Base-by-base conservation (phyloP, 2,113 vertebrate genomes). In the Melanerpes aurifrons region DNA sequence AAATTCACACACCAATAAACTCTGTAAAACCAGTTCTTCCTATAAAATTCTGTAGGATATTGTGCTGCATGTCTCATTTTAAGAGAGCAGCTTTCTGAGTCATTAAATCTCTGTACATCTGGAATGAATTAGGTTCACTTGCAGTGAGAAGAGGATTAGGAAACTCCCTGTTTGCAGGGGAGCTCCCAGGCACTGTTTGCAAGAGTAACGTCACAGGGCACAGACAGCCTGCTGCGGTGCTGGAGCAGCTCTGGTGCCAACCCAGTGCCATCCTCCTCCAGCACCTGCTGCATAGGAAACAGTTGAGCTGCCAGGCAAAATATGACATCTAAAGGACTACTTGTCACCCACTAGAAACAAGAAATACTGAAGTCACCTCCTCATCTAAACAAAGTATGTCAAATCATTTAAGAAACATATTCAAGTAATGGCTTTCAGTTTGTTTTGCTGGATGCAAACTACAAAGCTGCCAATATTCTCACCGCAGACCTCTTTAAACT, bases 111-210 rank as follows among this genome's bases (percentile, higher is more conserved):
- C 9, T 25, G 28, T 59, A 86, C 94, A 96, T 97, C 95, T 98
- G 97, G 97, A 97, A 97, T 47, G 12, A 87, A 96, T 97, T 91
- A 96, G 90, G 93, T 81, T 85, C 74, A 62, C 90, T 93, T 74
- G 66, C 75, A 78, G 83, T 31, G 90, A 96, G 87, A 85, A 95
- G 92, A 92, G 92, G 93, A 95, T 95, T 84, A 96, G 90, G 71
- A 93, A 76, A 72, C 73, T 90, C 73, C 79, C 13, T 5, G 56
- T 79, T 82, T 80, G 47, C 84, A 82, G 56, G 71, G 93, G 90
- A 93, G 77, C 61, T 95, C 91, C 92, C 85, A 56, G 77, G 58
- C 45, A 35, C 71, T 50, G 48, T 14, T 64, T 82, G 62, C 70
- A 48, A 82, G 56, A 47, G 12, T 77, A 85, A 93, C 6, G 15